Conservation (phyloP, 92 coral and sea anemone species). For the Phymanthus crucifer region DNA sequence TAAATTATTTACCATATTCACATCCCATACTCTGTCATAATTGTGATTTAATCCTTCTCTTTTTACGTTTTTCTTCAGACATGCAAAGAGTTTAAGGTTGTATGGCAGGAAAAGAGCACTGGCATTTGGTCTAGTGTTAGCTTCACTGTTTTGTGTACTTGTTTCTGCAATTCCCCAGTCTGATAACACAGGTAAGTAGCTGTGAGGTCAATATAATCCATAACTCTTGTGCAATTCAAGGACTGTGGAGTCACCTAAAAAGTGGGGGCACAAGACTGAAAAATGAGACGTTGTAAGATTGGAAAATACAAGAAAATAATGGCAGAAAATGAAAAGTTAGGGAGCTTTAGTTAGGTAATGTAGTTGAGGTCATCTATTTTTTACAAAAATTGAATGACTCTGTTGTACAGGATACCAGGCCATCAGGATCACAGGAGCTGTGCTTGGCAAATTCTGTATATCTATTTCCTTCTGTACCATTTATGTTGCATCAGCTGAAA, state of each 20-base stretch:
- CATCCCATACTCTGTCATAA: no score
- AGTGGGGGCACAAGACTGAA: no score
- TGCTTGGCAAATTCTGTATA: conserved; percentile 78
- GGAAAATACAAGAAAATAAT: not conserved
- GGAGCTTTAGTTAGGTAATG: no score
- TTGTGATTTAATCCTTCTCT: not conserved
- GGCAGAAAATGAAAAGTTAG: no score
- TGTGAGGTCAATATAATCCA: no score
- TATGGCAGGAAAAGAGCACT: conserved; percentile 86
- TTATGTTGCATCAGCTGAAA: conserved; percentile 74
- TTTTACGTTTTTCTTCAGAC: conserved; percentile 16
- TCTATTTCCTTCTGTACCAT: conserved; percentile 78
- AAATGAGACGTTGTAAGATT: not conserved
- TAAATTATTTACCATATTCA: no score
- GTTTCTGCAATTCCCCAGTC: conserved; percentile 58
- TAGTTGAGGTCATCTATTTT: no score
- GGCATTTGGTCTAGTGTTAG: conserved; percentile 57
- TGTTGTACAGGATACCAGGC: conserved; percentile 20
- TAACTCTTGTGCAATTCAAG: no score
- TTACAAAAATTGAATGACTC: not conserved
- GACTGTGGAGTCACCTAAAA: no score
- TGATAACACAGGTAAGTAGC: conserved; percentile 24
- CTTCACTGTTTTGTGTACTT: conserved; percentile 62
- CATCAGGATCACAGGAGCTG: conserved; percentile 57
- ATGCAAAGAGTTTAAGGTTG: conserved; percentile 51